Percentiles rank a stretch among this genome's conserved stretches.
Conservation (phyloP, 2,888 invertebrate species). For the Brenthis hecate region DNA sequence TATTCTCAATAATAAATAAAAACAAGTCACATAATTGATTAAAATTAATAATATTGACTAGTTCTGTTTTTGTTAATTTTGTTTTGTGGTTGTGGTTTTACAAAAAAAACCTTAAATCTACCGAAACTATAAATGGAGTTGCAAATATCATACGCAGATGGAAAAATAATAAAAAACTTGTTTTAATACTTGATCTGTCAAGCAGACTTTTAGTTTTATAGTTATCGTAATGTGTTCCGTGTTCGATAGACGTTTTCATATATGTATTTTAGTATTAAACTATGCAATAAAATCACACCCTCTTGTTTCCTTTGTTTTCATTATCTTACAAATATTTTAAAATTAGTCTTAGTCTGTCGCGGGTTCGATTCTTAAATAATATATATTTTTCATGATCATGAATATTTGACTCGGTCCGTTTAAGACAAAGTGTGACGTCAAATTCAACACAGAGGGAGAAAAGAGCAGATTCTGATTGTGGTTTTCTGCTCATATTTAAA, state of each 20-base stretch:
- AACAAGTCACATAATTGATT: background rate
- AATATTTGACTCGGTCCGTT: too few species aligned
- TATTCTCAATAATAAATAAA: background rate
- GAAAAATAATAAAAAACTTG: slow-evolving; percentile 27
- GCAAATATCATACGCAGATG: slow-evolving; percentile 27
- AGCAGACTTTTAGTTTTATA: slow-evolving; percentile 28
- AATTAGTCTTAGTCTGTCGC: too few species aligned
- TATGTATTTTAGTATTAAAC: background rate
- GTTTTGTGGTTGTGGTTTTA: background rate
- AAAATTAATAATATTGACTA: background rate
- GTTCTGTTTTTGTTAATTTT: background rate
- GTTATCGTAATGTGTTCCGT: slow-evolving; percentile 25
- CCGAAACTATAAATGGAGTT: slow-evolving; percentile 19
- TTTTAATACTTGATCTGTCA: slow-evolving; percentile 30
- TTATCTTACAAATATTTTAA: too few species aligned
- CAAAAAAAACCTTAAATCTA: slow-evolving; percentile 14
- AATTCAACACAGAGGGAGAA: too few species aligned
- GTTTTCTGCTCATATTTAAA: too few species aligned
- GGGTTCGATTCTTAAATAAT: too few species aligned
- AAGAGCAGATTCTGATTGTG: too few species aligned
- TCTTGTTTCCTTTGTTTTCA: too few species aligned
- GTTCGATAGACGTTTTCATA: slow-evolving; percentile 20
- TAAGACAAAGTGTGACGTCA: too few species aligned
- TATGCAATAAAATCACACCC: too few species aligned
- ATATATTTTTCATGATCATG: too few species aligned